phyloP scores from a whole-genome alignment of 2,113 vertebrate species.

The Tyrannus savana region DNA sequence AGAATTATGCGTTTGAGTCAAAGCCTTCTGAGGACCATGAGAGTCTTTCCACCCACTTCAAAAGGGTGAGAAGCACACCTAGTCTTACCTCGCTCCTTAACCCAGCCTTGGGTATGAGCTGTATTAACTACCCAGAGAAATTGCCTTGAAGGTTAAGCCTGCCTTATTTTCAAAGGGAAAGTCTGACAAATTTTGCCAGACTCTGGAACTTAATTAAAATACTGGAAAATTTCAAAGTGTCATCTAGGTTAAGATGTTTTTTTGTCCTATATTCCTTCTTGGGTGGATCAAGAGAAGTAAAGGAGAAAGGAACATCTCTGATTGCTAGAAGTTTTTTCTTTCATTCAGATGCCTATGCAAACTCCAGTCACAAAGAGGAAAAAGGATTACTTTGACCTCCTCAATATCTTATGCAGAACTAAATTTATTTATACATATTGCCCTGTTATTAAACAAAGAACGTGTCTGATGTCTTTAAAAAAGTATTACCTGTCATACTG shows the following conservation, averaged over 20 bases:
- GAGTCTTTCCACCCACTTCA: background rate
- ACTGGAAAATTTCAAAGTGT: conserved; percentile 55
- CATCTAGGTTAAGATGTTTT: background rate
- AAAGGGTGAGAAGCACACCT: background rate
- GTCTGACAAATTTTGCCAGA: conserved; percentile 24
- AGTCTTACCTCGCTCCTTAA: background rate
- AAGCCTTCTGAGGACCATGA: background rate
- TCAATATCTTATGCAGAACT: background rate
- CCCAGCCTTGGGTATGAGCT: background rate
- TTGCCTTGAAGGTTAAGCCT: background rate
- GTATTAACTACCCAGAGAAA: background rate
- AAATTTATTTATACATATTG: background rate
- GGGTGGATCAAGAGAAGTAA: conserved; percentile 1
- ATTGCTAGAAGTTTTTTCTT: background rate
- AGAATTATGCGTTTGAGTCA: background rate
- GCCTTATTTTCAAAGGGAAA: conserved; percentile 10
- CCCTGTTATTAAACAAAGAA: background rate
- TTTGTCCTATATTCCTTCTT: background rate
- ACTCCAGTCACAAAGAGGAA: background rate
- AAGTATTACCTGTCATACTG: background rate
- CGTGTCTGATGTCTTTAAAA: background rate
- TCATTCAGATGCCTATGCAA: background rate
- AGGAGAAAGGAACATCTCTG: background rate
- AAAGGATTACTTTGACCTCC: background rate
- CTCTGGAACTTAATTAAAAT: conserved; percentile 60